Percentiles rank a stretch among this genome's conserved stretches.
Conservation (phyloP, 2,797 vertebrate genomes). For the Paguma larvata region DNA sequence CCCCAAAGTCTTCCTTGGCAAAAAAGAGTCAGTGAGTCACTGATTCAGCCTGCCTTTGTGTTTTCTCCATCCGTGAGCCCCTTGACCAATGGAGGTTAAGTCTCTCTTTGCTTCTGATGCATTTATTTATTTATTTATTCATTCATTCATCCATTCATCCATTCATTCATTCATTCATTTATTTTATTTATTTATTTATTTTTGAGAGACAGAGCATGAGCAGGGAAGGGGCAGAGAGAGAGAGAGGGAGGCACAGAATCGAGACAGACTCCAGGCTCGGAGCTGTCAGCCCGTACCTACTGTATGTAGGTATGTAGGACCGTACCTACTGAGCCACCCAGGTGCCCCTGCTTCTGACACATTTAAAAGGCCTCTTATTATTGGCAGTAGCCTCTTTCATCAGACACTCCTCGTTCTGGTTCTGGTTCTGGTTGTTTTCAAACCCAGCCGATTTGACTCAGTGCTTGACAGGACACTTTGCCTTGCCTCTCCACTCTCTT, state of each 20-base stretch:
- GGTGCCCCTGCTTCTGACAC: neutral
- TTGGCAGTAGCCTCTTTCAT: neutral
- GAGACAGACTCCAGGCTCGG: too few relatives aligned
- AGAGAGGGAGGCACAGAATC: too few relatives aligned
- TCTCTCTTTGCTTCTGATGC: constrained; percentile 3
- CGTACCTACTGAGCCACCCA: too few relatives aligned
- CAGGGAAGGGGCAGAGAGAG: too few relatives aligned
- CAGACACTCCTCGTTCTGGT: neutral
- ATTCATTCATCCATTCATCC: too few relatives aligned
- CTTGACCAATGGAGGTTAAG: neutral
- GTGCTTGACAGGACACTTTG: neutral
- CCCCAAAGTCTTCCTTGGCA: neutral
- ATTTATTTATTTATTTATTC: neutral
- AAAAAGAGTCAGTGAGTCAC: neutral
- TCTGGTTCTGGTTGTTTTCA: neutral
- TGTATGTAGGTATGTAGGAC: too few relatives aligned
- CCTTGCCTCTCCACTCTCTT: neutral
- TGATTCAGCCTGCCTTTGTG: neutral
- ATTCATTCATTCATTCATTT: too few relatives aligned
- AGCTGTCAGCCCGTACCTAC: too few relatives aligned
- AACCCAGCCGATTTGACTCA: neutral
- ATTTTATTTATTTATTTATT: too few relatives aligned
- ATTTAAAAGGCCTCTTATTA: neutral
- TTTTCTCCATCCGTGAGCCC: neutral
- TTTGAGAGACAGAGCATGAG: too few relatives aligned